Conservation (phyloP, 2,797 vertebrate species). For the Sebastolobus alascanus region DNA sequence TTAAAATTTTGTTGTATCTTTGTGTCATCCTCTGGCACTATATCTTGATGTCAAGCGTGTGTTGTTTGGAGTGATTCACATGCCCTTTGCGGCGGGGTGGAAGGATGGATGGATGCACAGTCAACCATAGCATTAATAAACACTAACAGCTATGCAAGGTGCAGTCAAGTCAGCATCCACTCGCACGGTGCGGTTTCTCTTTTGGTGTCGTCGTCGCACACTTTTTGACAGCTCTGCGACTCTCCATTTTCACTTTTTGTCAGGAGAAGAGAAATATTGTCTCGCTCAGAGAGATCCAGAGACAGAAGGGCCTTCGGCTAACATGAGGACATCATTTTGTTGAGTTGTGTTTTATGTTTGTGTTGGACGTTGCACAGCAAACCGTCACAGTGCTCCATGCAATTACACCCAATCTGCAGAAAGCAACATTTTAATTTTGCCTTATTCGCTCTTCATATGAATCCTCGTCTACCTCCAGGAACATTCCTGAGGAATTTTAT, state of each 20-base stretch:
- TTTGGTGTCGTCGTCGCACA: constrained; percentile 30
- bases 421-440: constrained; percentile 1
- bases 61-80: constrained; percentile 77
- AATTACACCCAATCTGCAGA: constrained; percentile 30
- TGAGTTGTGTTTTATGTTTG: constrained; percentile 48
- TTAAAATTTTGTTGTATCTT: constrained; percentile 72
- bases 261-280: constrained; percentile 24
- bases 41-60: constrained; percentile 70
- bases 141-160: constrained; percentile 71
- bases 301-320: constrained; percentile 37
- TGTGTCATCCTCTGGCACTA: constrained; percentile 69
- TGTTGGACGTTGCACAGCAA: constrained; percentile 40
- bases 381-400: constrained; percentile 22
- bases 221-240: constrained; percentile 49
- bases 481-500: neutral
- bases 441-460: neutral
- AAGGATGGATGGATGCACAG: constrained; percentile 67
- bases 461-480: neutral
- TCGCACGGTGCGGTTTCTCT: constrained; percentile 43
- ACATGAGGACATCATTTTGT: constrained; percentile 26
- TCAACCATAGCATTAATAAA: constrained; percentile 70
- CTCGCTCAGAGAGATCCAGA: constrained; percentile 33
- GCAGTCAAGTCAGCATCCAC: constrained; percentile 50
- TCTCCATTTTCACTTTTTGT: constrained; percentile 61
- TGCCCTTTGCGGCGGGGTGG: constrained; percentile 53